Conservation (phyloP, 2,888 invertebrate genomes). For the Tetranychus piercei region DNA sequence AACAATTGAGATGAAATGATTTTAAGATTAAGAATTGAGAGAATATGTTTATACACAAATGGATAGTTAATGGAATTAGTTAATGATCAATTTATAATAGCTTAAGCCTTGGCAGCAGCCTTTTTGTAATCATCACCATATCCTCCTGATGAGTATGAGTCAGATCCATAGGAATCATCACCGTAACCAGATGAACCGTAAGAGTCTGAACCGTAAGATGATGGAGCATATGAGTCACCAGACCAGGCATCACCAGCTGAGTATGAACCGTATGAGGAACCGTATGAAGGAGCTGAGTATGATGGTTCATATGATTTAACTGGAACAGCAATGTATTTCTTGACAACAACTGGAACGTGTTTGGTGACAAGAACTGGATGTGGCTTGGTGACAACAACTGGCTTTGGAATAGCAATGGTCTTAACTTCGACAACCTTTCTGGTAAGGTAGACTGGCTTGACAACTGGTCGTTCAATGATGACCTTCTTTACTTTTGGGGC, state of each 20-base stretch:
- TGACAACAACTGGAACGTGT: constrained; percentile 1
- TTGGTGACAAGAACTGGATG: neutral
- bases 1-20: too few species aligned
- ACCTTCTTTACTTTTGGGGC: constrained; percentile 3
- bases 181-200: neutral
- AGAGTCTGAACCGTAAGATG: neutral
- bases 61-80: neutral
- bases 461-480: constrained; percentile 3
- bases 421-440: neutral
- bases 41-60: neutral
- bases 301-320: neutral
- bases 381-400: neutral
- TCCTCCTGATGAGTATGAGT: neutral
- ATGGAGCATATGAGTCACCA: neutral
- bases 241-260: neutral
- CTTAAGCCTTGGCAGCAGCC: neutral
- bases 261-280: neutral
- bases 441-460: constrained; percentile 2
- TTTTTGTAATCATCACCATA: neutral
- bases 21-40: too few species aligned
- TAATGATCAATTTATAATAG: neutral
- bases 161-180: neutral
- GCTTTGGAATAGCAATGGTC: neutral
- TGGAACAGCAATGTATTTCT: neutral
- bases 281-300: neutral